These are phyloP conservation scores for Oenanthe melanoleuca DNA, from an alignment of 2,113 vertebrate genomes.

Conservation along the genomic window DNA sequence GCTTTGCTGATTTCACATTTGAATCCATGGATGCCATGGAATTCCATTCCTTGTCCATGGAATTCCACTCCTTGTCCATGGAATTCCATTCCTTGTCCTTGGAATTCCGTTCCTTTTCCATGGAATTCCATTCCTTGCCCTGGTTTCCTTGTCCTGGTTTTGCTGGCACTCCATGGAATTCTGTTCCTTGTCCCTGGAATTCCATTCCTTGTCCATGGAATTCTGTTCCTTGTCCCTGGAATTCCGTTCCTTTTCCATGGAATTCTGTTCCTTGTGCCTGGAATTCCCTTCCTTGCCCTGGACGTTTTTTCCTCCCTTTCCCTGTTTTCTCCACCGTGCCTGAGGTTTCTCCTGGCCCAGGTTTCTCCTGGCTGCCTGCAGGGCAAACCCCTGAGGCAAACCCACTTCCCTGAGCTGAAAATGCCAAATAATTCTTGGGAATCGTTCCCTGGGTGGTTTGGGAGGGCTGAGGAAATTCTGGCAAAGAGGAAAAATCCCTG, in stretches of 20 bases:
- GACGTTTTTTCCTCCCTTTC: neutral
- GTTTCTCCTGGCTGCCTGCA: neutral
- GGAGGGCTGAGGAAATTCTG: neutral
- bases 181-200: no score
- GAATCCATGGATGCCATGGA: no score
- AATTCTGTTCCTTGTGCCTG: neutral
- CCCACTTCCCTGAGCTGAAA: fast-evolving
- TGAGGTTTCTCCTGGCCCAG: neutral
- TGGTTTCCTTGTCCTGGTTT: no score
- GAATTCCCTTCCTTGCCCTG: neutral
- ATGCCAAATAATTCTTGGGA: fast-evolving
- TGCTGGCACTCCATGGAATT: no score
- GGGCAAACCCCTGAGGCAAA: neutral
- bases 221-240: no score
- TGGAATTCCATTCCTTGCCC: no score
- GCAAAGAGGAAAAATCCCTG: neutral
- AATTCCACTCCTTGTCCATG: neutral
- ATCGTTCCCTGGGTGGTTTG: fast-evolving
- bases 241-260: no score
- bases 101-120: no score
- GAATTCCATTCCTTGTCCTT: no score
- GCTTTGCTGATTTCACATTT: no score
- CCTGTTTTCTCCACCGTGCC: neutral
- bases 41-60: no score
- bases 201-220: no score